Conservation (phyloP, 2,888 invertebrate species). For the Cybosia mesomella region DNA sequence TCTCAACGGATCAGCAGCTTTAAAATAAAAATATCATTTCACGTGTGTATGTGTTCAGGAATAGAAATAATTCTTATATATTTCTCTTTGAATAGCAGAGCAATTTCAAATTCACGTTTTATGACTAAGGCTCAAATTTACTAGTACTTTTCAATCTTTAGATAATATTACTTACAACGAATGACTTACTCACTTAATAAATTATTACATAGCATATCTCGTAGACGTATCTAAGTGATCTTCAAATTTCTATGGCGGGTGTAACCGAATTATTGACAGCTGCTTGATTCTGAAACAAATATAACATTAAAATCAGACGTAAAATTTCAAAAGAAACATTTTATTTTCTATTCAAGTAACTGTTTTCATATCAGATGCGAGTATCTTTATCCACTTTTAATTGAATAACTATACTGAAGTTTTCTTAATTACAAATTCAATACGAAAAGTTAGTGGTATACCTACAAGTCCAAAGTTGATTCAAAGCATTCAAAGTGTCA, state of each 20-base stretch:
- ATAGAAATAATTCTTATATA: conserved; percentile 65
- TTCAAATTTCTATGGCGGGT: conserved; percentile 51
- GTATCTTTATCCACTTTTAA: not conserved
- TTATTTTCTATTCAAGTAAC: not conserved
- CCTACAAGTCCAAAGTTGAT: too few relatives aligned
- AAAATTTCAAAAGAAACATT: not conserved
- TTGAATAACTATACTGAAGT: not conserved
- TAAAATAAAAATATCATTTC: conserved; percentile 52
- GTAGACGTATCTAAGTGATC: conserved; percentile 77
- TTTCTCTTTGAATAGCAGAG: conserved; percentile 71
- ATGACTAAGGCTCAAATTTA: conserved; percentile 61
- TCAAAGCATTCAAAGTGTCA: not conserved
- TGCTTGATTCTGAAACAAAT: not conserved
- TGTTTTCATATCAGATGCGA: not conserved
- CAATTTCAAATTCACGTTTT: conserved; percentile 63
- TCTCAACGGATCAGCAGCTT: conserved; percentile 48
- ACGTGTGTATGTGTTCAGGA: conserved; percentile 74
- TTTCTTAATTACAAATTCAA: not conserved
- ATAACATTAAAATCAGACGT: not conserved
- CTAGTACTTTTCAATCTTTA: conserved; percentile 69
- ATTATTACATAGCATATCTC: conserved; percentile 80
- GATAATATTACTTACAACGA: conserved; percentile 72
- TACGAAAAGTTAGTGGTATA: not conserved
- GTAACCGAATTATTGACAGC: conserved; percentile 38
- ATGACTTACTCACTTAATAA: conserved; percentile 69